These are phyloP conservation scores for Drosophila atripex DNA, from an alignment of 2,888 invertebrate genomes.

Conservation along the genomic window DNA sequence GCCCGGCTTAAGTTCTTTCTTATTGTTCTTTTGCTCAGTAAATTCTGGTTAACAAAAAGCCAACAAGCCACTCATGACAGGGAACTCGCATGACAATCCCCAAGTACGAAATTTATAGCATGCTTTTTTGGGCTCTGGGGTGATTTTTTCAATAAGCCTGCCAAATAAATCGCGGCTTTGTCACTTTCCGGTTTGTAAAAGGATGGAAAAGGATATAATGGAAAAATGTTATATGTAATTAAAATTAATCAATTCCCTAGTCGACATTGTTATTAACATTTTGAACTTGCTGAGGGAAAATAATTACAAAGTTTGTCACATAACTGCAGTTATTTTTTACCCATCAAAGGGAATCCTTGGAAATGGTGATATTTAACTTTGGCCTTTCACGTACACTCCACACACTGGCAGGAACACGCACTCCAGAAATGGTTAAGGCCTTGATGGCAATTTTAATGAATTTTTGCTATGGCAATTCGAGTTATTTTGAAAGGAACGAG, in stretches of 20 bases:
- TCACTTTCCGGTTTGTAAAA: conserved; percentile 7
- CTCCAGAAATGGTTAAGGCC: neutral
- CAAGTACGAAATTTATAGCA: conserved; percentile 33
- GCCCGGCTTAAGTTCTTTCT: conserved; percentile 2
- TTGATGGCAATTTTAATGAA: conserved; percentile 11
- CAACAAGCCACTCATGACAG: neutral
- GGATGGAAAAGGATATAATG: neutral
- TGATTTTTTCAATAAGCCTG: neutral
- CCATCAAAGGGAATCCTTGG: neutral
- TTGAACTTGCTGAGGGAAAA: neutral
- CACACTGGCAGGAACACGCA: neutral
- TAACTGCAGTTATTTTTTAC: neutral
- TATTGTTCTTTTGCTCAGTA: neutral
- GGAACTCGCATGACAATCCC: conserved; percentile 9
- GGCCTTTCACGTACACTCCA: neutral
- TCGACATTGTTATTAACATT: neutral
- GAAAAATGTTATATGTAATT: neutral
- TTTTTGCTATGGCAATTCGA: conserved; percentile 22
- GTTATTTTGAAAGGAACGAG: neutral
- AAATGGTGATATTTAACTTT: neutral
- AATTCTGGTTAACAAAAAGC: conserved; percentile 6
- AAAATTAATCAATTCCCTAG: neutral
- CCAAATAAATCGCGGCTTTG: conserved; percentile 25
- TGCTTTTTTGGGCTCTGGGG: conserved; percentile 9
- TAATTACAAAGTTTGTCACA: conserved; percentile 1